phyloP scores from a whole-genome alignment of 2,113 vertebrate genomes.

The Tretioscincus oriximinensis region DNA sequence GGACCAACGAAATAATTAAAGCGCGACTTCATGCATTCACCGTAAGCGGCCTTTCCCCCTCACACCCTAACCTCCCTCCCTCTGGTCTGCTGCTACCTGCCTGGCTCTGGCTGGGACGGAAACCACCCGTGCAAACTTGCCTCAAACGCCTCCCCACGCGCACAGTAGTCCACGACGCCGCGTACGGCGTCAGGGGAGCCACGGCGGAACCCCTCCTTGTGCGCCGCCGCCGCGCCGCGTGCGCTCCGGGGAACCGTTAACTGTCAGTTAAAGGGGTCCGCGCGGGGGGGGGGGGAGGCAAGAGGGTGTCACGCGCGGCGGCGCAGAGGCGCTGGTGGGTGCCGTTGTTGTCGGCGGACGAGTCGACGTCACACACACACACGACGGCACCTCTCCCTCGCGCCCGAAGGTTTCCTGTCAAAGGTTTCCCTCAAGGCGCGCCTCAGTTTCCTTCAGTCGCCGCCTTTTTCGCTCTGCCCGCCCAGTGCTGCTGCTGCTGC shows the following conservation, averaged over 20 bases:
- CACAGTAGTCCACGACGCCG: too few relatives aligned
- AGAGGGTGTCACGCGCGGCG: not conserved
- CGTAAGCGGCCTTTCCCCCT: too few relatives aligned
- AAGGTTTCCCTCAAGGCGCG: not conserved
- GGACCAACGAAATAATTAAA: too few relatives aligned
- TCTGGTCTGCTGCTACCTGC: too few relatives aligned
- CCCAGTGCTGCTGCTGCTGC: not conserved
- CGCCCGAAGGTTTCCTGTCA: not conserved
- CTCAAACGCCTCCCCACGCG: too few relatives aligned
- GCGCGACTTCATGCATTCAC: too few relatives aligned
- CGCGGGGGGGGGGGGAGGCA: not conserved
- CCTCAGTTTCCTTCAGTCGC: not conserved
- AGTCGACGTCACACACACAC: constrained; percentile 44
- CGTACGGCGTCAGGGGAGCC: not conserved
- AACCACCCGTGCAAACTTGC: too few relatives aligned
- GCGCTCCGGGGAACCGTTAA: not conserved
- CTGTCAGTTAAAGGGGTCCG: not conserved
- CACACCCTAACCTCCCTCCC: too few relatives aligned
- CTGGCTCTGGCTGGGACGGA: too few relatives aligned
- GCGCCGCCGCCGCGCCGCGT: not conserved
- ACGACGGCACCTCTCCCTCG: not conserved
- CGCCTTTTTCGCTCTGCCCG: not conserved
- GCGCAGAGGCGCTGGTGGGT: not conserved
- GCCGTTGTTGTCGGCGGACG: constrained; percentile 8
- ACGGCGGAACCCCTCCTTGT: not conserved